Evolutionary conservation across 2,888 invertebrate species (phyloP).

Genomic region (Scaptomyza tumidula): DNA sequence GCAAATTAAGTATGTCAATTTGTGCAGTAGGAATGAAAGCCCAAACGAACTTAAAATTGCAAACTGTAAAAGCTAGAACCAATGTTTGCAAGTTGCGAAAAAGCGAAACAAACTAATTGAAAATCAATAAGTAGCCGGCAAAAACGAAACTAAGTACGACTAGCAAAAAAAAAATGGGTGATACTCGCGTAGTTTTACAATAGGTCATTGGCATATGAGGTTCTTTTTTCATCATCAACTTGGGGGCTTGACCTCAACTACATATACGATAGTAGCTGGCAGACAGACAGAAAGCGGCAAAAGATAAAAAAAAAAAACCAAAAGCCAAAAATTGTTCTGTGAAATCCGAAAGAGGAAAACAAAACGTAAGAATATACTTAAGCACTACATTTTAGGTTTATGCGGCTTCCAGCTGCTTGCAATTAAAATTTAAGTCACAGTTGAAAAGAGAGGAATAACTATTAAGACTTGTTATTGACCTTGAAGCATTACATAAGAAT

Average conservation of each 20-base stretch:
- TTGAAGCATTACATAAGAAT: slow-evolving; percentile 8
- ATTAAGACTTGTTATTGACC: slow-evolving; percentile 12
- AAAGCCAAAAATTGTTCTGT: slow-evolving; percentile 3
- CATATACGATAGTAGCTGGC: background rate
- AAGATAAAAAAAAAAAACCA: slow-evolving; percentile 2
- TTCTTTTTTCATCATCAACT: background rate
- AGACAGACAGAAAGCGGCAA: background rate
- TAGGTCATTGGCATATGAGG: slow-evolving; percentile 43
- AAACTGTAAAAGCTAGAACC: slow-evolving; percentile 49
- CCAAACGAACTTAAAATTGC: slow-evolving; percentile 44
- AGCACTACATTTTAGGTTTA: slow-evolving; percentile 5
- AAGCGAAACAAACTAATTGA: slow-evolving; percentile 71
- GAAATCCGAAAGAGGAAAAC: slow-evolving; percentile 8
- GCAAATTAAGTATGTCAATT: slow-evolving; percentile 78
- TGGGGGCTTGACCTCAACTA: slow-evolving; percentile 10
- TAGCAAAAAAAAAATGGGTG: slow-evolving; percentile 18
- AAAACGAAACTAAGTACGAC: slow-evolving; percentile 6
- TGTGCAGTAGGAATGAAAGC: slow-evolving; percentile 40
- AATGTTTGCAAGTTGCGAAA: slow-evolving; percentile 43
- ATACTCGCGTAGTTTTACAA: slow-evolving; percentile 11
- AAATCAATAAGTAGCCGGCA: slow-evolving; percentile 68
- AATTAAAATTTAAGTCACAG: slow-evolving; percentile 4
- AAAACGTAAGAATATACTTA: background rate
- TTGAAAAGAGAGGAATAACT: slow-evolving; percentile 1
- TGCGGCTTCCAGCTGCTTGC: slow-evolving; percentile 21